Percentiles rank a stretch among this genome's conserved stretches.
Conservation (phyloP, 1,140 invertebrate genomes). For the Pseudachorutes palmiensis region DNA sequence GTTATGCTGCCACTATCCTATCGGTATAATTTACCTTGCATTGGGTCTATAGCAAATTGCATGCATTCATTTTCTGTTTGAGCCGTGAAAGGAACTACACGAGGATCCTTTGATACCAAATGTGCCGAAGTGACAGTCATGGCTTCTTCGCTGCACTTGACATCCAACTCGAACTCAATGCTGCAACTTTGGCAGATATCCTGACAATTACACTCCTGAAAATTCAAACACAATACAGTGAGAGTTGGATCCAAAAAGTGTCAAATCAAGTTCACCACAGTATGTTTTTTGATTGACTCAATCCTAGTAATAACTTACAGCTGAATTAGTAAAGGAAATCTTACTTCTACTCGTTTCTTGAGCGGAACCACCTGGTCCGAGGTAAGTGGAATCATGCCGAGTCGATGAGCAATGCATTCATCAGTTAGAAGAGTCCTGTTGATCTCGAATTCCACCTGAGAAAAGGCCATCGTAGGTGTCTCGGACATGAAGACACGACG, state of each 20-base stretch:
- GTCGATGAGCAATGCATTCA: slow-evolving; percentile 95
- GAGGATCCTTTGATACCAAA: slow-evolving; percentile 78
- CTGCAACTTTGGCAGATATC: slow-evolving; percentile 97
- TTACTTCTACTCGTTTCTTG: too few relatives aligned
- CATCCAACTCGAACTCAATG: slow-evolving; percentile 94
- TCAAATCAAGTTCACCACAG: too few relatives aligned
- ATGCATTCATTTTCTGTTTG: slow-evolving; percentile 83
- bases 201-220: slow-evolving; percentile 83
- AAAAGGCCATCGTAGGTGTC: slow-evolving; percentile 95
- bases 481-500: slow-evolving; percentile 96
- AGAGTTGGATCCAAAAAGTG: too few relatives aligned
- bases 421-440: slow-evolving; percentile 98
- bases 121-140: slow-evolving; percentile 94
- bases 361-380: slow-evolving; percentile 93
- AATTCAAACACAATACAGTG: background rate
- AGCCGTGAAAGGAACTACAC: slow-evolving; percentile 87
- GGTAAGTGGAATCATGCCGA: slow-evolving; percentile 94
- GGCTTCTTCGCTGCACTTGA: slow-evolving; percentile 90
- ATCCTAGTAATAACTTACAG: too few relatives aligned
- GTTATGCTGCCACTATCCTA: too few relatives aligned
- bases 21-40: slow-evolving; percentile 57
- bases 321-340: background rate
- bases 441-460: slow-evolving; percentile 97
- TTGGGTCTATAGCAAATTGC: slow-evolving; percentile 78
- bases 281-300: too few relatives aligned